Evolutionary conservation across 2,113 vertebrate genomes (phyloP), one percentile per base, ranked within the genome.

Genomic region (Amia ocellicauda): DNA sequence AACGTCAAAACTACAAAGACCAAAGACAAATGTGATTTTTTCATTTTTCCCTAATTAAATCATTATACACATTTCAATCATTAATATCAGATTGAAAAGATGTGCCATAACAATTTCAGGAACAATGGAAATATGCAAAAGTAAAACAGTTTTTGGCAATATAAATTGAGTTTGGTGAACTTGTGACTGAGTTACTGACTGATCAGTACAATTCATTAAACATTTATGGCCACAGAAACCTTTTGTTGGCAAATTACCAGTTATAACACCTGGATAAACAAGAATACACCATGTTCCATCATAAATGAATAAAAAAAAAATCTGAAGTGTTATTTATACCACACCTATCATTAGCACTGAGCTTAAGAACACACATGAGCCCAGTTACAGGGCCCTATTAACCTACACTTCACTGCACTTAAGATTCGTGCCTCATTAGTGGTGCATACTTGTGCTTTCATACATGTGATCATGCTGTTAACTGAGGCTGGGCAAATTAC

Each of bases 81-180:
- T n/a, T n/a, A n/a, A n/a, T n/a, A n/a, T n/a, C n/a, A n/a, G n/a
- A n/a, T n/a, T n/a, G n/a, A n/a, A n/a, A n/a, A n/a, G n/a, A n/a
- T n/a, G n/a, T n/a, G n/a, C n/a, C n/a, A n/a, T n/a, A n/a, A n/a
- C n/a, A n/a, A n/a, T n/a, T n/a, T n/a, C n/a, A n/a, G n/a, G n/a
- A n/a, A n/a, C n/a, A n/a, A n/a, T n/a, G n/a, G n/a, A n/a, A n/a
- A n/a, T n/a, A n/a, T n/a, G 85, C 75, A 86, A 88, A 89, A 90
- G 85, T n/a, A 82, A 84, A 85, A 83, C 72, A 83, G 74, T 47
- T 3, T 47, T 47, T 13, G 5, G 1, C 45, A n/a, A 5, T 5
- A 13, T 47, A 47, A 47, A 47, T 47, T 2, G 45, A 17, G 3
- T 5, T 5, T 10, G 10, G 41, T 22, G 3, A 22, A 50, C 52